Percentiles rank a stretch among this genome's conserved stretches.
These are phyloP conservation scores for Enteromius unitaeniatus DNA, from an alignment of 2,797 vertebrate genomes.

Conservation along the genomic window DNA sequence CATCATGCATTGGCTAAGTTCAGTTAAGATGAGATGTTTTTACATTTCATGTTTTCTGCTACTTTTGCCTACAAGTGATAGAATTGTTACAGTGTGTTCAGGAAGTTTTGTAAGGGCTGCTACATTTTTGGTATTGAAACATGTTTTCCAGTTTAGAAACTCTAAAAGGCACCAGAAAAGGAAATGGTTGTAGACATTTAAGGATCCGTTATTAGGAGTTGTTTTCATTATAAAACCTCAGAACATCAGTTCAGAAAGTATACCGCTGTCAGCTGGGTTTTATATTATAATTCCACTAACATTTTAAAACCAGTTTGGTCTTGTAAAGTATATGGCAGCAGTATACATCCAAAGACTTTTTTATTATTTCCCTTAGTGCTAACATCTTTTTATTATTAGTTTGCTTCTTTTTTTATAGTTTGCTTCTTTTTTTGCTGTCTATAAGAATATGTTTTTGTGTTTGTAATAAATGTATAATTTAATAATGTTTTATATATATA, in stretches of 20 bases:
- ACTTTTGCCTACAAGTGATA: background rate
- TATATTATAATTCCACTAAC: constrained; percentile 21
- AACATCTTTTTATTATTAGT: background rate
- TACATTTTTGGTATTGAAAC: background rate
- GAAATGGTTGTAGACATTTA: constrained; percentile 30
- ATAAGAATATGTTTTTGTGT: background rate
- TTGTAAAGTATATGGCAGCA: constrained; percentile 30
- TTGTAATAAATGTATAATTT: background rate
- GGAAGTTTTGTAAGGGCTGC: constrained; percentile 5
- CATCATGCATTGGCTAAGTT: background rate
- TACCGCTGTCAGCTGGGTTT: constrained; percentile 23
- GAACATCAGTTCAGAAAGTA: constrained; percentile 30
- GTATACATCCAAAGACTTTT: background rate
- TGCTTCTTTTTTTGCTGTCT: background rate
- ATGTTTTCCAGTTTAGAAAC: constrained; percentile 29
- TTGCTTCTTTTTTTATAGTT: background rate
- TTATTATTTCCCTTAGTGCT: background rate
- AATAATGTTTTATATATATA: background rate
- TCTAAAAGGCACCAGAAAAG: constrained; percentile 31
- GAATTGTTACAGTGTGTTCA: background rate
- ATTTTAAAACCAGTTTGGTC: constrained; percentile 12
- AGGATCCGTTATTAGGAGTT: constrained; percentile 1
- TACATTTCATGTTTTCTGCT: background rate
- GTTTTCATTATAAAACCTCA: constrained; percentile 43
- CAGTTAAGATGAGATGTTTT: constrained; percentile 7